Percentiles rank a stretch among this genome's conserved stretches.
These are phyloP conservation scores for Steromphala cineraria DNA, from an alignment of 2,888 invertebrate species.

Conservation along the genomic window DNA sequence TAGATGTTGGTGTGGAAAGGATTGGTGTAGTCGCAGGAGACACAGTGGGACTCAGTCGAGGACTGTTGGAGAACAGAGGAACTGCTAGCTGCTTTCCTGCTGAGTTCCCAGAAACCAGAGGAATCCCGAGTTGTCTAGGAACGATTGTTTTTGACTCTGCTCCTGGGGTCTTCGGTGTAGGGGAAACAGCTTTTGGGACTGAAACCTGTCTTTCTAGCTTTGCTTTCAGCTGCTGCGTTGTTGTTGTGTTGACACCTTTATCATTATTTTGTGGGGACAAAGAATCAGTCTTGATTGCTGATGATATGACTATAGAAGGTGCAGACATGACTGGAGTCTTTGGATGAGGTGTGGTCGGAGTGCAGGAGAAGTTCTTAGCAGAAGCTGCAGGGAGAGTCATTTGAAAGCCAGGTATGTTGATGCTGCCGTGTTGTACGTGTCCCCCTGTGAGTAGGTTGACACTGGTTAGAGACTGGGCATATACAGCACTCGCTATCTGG, in stretches of 20 bases:
- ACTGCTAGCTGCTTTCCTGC: neutral
- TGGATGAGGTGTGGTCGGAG: neutral
- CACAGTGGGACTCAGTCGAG: neutral
- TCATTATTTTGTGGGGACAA: conserved; percentile 18
- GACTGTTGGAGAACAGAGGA: neutral
- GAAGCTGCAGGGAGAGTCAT: conserved; percentile 33
- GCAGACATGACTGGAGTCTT: conserved; percentile 15
- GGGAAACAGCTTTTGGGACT: neutral
- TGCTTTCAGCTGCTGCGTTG: conserved; percentile 27
- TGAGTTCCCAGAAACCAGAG: neutral
- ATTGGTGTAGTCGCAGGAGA: neutral
- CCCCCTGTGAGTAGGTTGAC: conserved; percentile 11
- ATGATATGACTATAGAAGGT: neutral
- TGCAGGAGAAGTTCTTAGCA: neutral
- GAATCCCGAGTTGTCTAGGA: too few relatives aligned
- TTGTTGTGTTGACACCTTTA: conserved; percentile 18
- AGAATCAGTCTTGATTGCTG: neutral
- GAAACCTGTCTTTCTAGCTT: conserved; percentile 21
- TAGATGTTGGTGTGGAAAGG: conserved; percentile 5
- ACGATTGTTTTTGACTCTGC: neutral
- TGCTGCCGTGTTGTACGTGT: conserved; percentile 12
- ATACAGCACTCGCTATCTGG: conserved; percentile 22
- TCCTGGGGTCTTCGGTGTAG: neutral
- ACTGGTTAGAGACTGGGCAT: conserved; percentile 2
- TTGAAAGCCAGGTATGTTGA: conserved; percentile 33